A percentile compares a stretch with the other conserved stretches of the same genome.
phyloP scores from a whole-genome alignment of 2,113 vertebrate species.

The Noturus placidus region DNA sequence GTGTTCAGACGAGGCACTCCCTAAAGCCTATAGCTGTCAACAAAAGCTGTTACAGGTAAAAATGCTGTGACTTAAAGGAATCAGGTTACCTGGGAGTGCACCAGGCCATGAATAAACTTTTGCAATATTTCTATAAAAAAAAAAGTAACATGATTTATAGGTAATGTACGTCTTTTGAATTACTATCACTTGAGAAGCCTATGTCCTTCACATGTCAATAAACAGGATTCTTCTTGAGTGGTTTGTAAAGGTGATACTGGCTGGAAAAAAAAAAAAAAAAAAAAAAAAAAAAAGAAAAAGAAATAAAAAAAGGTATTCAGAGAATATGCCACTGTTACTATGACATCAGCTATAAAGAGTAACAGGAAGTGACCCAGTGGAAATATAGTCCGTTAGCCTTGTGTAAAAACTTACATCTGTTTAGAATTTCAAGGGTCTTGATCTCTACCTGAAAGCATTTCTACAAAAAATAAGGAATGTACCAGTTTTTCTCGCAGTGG shows the following conservation, averaged over 20 bases:
- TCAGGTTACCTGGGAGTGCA: neutral
- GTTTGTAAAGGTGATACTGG: neutral
- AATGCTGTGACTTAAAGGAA: neutral
- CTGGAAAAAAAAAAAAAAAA: neutral
- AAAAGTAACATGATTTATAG: neutral
- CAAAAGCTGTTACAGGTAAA: neutral
- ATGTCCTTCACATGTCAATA: neutral
- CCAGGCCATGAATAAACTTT: neutral
- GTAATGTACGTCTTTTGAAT: neutral
- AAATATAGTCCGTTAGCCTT: neutral
- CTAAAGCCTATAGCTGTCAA: neutral
- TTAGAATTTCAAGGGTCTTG: neutral
- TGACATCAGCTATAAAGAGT: neutral
- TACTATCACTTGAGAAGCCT: neutral
- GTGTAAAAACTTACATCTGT: neutral
- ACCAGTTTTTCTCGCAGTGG: neutral
- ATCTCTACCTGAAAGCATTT: neutral
- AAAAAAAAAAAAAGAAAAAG: no score
- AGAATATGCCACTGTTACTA: neutral
- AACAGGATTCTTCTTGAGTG: neutral
- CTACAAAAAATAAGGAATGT: neutral
- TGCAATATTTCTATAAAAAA: neutral
- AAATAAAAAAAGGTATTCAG: neutral
- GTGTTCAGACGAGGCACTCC: neutral
- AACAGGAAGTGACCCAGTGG: neutral